Base-by-base conservation (phyloP, 2,113 vertebrate genomes). In the Pseudorhombus dupliciocellatus region DNA sequence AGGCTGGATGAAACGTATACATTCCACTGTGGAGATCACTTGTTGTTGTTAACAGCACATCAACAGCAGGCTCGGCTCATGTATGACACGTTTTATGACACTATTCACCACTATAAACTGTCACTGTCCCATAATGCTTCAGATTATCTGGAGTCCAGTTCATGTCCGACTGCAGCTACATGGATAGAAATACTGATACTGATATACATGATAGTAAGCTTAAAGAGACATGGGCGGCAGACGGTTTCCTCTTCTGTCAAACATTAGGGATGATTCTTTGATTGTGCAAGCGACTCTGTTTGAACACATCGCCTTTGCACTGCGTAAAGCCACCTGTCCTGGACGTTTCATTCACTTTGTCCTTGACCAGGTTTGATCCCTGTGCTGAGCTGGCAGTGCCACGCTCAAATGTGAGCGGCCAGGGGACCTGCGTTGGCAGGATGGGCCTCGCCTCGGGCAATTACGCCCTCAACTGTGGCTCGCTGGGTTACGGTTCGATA, bases 401-500 rank as follows among this genome's bases (percentile, higher is more conserved):
- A 73, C 6, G 7, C 42, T 64, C 55, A 73, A 70, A 50, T 52
- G 63, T 65, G 57, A 53, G 46, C 44, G 73, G 74, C 54, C 46
- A 44, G 72, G 69, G 68, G 28, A 73, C 62, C 74, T 66, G 37
- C 40, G 74, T 25, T 72, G 70, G 81, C 73, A 82, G 69, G 84
- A 73, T 14, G 30, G 42, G 53, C 48, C 51, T 42, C 5, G 62
- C 86, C 61, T 61, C 2, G 0, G 75, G 86, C 84, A 8, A 51
- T 51, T 63, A 40, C 7, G 9, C 63, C 77, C 77, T 77, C 52
- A 78, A 73, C 67, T 82, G 62, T 84, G 84, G 57, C 71, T 86
- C 73, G 84, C 83, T 87, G 68, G 81, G 87, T 89, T 89, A 87
- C 63, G 71, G 70, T 77, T 85, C 75, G 31, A 81, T 90, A 89